A percentile compares a stretch with the other conserved stretches of the same genome.
Conservation (phyloP, 2,888 invertebrate species). For the Orthosia incerta region DNA sequence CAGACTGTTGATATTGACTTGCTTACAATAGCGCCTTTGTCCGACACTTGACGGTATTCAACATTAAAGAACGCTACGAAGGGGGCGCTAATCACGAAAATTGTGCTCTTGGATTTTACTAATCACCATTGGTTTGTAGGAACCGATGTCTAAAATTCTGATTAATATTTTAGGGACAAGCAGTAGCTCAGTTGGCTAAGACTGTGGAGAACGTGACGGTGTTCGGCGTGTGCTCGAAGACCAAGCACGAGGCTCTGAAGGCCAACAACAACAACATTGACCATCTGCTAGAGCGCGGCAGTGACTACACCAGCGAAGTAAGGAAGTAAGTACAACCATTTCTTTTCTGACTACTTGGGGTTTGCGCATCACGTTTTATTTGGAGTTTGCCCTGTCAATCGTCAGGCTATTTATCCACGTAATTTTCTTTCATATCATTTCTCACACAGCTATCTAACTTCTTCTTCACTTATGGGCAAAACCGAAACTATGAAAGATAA, state of each 20-base stretch:
- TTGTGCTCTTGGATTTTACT: neutral
- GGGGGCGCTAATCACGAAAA: no score
- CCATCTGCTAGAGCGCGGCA: slow-evolving; percentile 95
- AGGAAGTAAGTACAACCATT: slow-evolving; percentile 92
- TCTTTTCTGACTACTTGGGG: neutral
- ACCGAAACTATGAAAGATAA: neutral
- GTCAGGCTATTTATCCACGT: neutral
- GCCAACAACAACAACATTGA: slow-evolving; percentile 93
- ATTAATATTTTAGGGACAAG: slow-evolving; percentile 94
- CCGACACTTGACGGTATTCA: neutral
- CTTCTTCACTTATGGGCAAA: neutral
- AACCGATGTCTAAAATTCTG: neutral
- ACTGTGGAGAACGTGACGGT: slow-evolving; percentile 95
- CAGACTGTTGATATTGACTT: slow-evolving; percentile 6
- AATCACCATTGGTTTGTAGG: neutral
- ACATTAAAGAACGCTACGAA: neutral
- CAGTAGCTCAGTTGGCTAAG: slow-evolving; percentile 95
- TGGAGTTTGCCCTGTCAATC: neutral
- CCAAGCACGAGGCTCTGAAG: slow-evolving; percentile 96
- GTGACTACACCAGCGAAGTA: slow-evolving; percentile 96
- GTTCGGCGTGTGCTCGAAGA: slow-evolving; percentile 96
- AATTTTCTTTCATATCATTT: no score
- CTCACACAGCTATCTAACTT: no score
- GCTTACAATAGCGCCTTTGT: neutral
- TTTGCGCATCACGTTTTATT: no score